phyloP scores from a whole-genome alignment of 2,797 vertebrate genomes.

The Anguilla anguilla region DNA sequence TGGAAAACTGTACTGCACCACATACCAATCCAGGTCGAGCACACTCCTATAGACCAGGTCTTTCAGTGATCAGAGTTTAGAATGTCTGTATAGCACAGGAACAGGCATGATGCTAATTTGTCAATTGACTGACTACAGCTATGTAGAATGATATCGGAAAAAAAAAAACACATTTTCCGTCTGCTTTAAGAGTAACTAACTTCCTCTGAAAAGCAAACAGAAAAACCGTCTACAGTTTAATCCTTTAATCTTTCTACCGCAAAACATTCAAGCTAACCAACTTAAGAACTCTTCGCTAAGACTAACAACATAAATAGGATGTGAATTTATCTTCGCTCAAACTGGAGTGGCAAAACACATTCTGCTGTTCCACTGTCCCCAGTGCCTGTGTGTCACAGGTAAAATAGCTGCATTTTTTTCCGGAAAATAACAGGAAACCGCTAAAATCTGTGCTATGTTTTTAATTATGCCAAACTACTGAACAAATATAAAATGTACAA shows the following conservation, averaged over 20 bases:
- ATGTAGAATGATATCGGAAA: neutral
- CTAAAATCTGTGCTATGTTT: neutral
- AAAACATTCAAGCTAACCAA: neutral
- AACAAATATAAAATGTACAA: neutral
- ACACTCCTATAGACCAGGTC: neutral
- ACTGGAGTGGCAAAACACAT: neutral
- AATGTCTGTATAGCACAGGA: neutral
- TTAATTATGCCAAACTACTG: neutral
- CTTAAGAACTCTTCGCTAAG: neutral
- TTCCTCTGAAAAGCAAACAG: neutral
- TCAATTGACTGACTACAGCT: neutral
- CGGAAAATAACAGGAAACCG: neutral
- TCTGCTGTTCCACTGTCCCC: neutral
- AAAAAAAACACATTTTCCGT: neutral
- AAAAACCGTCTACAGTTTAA: too few relatives aligned
- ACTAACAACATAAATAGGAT: neutral
- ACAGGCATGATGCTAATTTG: neutral
- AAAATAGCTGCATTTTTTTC: neutral
- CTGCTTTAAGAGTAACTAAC: neutral
- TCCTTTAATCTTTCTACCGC: too few relatives aligned
- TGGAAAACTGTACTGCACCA: neutral
- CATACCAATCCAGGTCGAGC: neutral
- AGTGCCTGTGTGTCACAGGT: neutral
- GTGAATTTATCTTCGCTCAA: neutral
- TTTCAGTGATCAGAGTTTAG: neutral